Conservation (phyloP, 2,888 invertebrate genomes). For the Acleris holmiana region DNA sequence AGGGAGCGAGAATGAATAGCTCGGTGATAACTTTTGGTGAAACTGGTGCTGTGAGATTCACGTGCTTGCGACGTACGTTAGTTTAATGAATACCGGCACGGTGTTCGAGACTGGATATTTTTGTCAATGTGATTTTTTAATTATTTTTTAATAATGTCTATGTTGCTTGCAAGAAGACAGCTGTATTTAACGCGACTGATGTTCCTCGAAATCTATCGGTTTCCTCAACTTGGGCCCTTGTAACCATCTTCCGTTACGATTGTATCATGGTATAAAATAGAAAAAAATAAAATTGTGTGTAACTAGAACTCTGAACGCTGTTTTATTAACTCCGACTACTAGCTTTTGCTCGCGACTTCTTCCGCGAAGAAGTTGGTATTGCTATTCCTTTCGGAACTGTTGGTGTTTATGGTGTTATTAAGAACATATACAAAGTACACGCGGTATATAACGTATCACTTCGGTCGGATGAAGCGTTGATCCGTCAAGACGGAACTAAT, state of each 20-base stretch:
- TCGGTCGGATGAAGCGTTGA: too few relatives aligned
- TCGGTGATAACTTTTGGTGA: slow-evolving; percentile 59
- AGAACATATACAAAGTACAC: too few relatives aligned
- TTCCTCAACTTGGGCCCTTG: slow-evolving; percentile 64
- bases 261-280: slow-evolving; percentile 80
- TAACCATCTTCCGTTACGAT: slow-evolving; percentile 80
- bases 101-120: slow-evolving; percentile 70
- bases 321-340: slow-evolving; percentile 59
- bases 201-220: slow-evolving; percentile 70
- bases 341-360: too few relatives aligned
- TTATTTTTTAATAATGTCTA: slow-evolving; percentile 67
- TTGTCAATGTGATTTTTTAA: slow-evolving; percentile 60
- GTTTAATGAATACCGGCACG: slow-evolving; percentile 56
- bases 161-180: slow-evolving; percentile 72
- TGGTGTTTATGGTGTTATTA: too few relatives aligned
- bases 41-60: slow-evolving; percentile 81
- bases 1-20: slow-evolving; percentile 43
- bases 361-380: too few relatives aligned
- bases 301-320: slow-evolving; percentile 73
- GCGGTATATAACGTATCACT: too few relatives aligned
- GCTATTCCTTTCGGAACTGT: too few relatives aligned
- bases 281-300: slow-evolving; percentile 79
- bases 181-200: slow-evolving; percentile 74
- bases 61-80: slow-evolving; percentile 74
- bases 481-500: too few relatives aligned